Evolutionary conservation across 2,113 vertebrate genomes (phyloP).

Genomic region (Cervus canadensis): DNA sequence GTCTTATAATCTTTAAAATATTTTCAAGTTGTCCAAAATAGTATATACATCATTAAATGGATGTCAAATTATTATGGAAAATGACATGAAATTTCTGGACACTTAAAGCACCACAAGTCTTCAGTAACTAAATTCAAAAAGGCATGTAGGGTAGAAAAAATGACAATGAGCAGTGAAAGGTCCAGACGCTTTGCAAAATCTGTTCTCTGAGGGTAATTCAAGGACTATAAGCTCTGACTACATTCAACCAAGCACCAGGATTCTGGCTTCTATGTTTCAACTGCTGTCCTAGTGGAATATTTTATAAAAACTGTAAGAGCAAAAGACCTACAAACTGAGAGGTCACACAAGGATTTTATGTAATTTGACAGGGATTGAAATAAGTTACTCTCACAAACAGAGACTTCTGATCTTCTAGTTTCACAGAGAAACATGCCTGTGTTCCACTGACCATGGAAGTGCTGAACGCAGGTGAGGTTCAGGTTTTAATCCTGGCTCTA

Average conservation of each 20-base stretch:
- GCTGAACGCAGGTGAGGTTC: not conserved
- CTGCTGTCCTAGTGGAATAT: not conserved
- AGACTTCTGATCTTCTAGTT: not conserved
- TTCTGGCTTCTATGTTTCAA: not conserved
- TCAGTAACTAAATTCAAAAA: not conserved
- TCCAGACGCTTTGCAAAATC: not conserved
- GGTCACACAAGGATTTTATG: not conserved
- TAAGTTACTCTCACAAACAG: not conserved
- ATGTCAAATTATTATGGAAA: not conserved
- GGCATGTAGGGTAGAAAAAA: not conserved
- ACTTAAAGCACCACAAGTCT: not conserved
- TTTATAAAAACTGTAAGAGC: not conserved
- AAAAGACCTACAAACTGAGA: not conserved
- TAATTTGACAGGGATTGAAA: not conserved
- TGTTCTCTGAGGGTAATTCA: not conserved
- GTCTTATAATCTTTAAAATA: constrained; percentile 27
- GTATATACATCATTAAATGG: not conserved
- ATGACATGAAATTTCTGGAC: not conserved
- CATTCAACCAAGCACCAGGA: not conserved
- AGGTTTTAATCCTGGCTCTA: not conserved
- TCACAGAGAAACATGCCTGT: not conserved
- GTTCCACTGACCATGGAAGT: not conserved
- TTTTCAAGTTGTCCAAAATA: constrained; percentile 22
- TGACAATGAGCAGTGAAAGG: not conserved
- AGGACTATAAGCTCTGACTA: not conserved